These are phyloP conservation scores for Notarius quadriscutis DNA, from an alignment of 2,113 vertebrate genomes.

Conservation along the genomic window DNA sequence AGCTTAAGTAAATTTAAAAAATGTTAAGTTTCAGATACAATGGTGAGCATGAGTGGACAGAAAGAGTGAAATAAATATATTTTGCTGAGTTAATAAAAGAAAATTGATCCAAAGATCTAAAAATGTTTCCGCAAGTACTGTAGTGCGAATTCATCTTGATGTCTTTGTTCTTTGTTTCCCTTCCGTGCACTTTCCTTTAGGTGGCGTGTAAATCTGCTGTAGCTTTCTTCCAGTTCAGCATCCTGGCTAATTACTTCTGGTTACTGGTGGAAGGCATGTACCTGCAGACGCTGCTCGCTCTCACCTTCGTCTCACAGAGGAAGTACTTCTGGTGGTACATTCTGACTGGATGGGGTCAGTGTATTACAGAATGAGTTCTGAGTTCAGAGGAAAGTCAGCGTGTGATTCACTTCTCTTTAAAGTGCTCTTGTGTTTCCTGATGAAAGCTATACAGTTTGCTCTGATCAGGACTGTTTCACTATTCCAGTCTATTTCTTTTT, in stretches of 20 bases:
- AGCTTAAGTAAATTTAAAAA: background rate
- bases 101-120: background rate
- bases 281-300: constrained; percentile 83
- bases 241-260: constrained; percentile 89
- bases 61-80: background rate
- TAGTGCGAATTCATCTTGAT: background rate
- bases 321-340: constrained; percentile 89
- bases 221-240: constrained; percentile 84
- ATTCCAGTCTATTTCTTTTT: background rate
- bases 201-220: constrained; percentile 79
- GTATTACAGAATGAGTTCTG: background rate
- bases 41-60: background rate
- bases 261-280: constrained; percentile 88
- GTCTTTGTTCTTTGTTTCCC: background rate
- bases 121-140: background rate
- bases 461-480: background rate
- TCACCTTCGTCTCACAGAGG: constrained; percentile 82
- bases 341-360: constrained; percentile 85
- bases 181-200: constrained; percentile 59
- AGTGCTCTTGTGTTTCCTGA: background rate
- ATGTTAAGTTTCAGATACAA: background rate
- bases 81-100: background rate
- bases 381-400: background rate
- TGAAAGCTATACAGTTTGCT: background rate
- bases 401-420: background rate